These are phyloP conservation scores for Aphidius ervi DNA, from an alignment of 1,140 invertebrate species.

Conservation along the genomic window DNA sequence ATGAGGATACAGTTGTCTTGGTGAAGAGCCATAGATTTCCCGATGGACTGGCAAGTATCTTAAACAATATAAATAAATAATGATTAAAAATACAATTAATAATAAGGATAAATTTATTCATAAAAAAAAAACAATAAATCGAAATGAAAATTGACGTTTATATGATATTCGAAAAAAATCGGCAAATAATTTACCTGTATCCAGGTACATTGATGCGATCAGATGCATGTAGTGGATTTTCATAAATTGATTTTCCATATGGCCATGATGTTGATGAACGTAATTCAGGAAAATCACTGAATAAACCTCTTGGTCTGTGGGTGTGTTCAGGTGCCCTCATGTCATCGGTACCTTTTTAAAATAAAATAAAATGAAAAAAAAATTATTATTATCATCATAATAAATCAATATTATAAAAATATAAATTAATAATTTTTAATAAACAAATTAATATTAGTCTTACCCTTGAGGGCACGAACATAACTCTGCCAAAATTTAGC, in stretches of 20 bases:
- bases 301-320: conserved; percentile 67
- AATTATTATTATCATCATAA: too few relatives aligned
- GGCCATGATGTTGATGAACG: conserved; percentile 61
- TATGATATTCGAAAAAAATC: too few relatives aligned
- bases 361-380: conserved; percentile 7
- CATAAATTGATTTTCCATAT: conserved; percentile 78
- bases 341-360: conserved; percentile 73
- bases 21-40: conserved; percentile 83
- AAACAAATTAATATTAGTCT: conserved; percentile 25
- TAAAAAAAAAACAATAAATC: too few relatives aligned
- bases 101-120: too few relatives aligned
- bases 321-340: conserved; percentile 78
- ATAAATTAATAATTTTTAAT: background rate
- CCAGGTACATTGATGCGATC: conserved; percentile 79
- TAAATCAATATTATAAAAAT: too few relatives aligned
- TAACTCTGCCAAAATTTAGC: conserved; percentile 90
- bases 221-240: conserved; percentile 71
- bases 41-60: conserved; percentile 79
- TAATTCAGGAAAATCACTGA: conserved; percentile 64
- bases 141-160: too few relatives aligned
- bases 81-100: conserved; percentile 12
- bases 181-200: conserved; percentile 60
- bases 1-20: conserved; percentile 78
- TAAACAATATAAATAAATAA: background rate
- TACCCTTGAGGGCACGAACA: conserved; percentile 84